Evolutionary conservation across 92 coral and sea anemone genomes (phyloP), one percentile per base, ranked within the genome.

Genomic region (Ricordea florida): DNA sequence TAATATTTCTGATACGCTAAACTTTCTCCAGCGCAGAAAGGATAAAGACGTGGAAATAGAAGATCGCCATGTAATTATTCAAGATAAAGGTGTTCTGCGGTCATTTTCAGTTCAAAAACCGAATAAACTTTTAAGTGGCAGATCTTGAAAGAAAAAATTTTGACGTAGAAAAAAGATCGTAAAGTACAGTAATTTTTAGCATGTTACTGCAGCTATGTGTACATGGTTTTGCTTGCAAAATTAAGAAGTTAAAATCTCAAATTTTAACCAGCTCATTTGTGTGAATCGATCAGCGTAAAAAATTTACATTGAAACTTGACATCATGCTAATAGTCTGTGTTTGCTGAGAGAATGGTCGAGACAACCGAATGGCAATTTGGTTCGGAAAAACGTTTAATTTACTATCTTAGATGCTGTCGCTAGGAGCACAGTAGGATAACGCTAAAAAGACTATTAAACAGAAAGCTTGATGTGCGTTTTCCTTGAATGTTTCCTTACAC

Each of bases 21-120:
- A 59, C 15, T 16, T 18, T 23, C 26, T 5, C 13, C 71, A 18
- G 29, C 59, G 59, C 1, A 73, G 59, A 22, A 31, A 31, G 21
- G 77, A 9, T 5, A 70, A 70, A 25, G 46, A 51, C 22, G 26
- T 41, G 10, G 66, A 10, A 41, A 55, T 17, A 29, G 9, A 50
- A 28, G 42, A 42, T 17, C 43, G 63, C 17, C 53, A 55, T 55
- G 65, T 70, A 24, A 41, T 55, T 0, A 31, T 70, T 11, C 77
- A 70, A 27, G 40, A 37, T 16, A 70, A 55, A 24, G 43, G 51
- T 20, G 25, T 65, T 6, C 77, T 29, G 11, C 38, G 77, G 4
- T 70, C 77, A 18, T 70, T 70, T 70, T 70, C 77, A 11, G 41
- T 70, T 18, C 40, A 40, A 56, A 70, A 24, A 10, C 37, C 40